Percentiles rank a stretch among this genome's conserved stretches.
Conservation (phyloP, 2,888 invertebrate species). For the Pseudococcus jackbeardsleyi region DNA sequence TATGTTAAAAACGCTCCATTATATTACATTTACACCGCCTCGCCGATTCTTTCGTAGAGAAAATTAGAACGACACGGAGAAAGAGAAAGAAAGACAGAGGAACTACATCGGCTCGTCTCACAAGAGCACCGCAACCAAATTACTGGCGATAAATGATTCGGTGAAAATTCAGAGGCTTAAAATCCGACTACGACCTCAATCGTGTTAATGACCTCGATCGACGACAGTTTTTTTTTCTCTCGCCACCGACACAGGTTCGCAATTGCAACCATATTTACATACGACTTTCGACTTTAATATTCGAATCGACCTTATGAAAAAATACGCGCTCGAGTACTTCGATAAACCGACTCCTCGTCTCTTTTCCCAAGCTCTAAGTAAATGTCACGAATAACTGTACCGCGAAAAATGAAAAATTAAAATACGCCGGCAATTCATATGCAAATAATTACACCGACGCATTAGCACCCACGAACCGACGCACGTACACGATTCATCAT, state of each 20-base stretch:
- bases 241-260: not conserved
- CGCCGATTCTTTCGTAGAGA: not conserved
- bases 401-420: not conserved
- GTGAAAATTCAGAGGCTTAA: not conserved
- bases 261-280: not conserved
- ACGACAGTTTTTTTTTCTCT: not conserved
- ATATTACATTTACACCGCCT: not conserved
- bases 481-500: not conserved
- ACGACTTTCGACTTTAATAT: not conserved
- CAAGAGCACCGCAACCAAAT: not conserved
- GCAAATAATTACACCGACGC: not conserved
- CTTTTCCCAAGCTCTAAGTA: not conserved
- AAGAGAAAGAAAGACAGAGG: not conserved
- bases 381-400: constrained; percentile 15
- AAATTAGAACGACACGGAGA: constrained; percentile 13
- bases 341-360: not conserved
- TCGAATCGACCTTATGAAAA: not conserved
- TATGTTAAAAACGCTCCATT: not conserved
- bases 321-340: not conserved
- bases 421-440: constrained; percentile 13
- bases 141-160: constrained; percentile 5
- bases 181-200: constrained; percentile 13
- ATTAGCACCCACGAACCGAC: not conserved
- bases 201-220: constrained; percentile 39
- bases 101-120: not conserved